Evolutionary conservation across 2,888 invertebrate species (phyloP).

Genomic region (Cinara cedri): DNA sequence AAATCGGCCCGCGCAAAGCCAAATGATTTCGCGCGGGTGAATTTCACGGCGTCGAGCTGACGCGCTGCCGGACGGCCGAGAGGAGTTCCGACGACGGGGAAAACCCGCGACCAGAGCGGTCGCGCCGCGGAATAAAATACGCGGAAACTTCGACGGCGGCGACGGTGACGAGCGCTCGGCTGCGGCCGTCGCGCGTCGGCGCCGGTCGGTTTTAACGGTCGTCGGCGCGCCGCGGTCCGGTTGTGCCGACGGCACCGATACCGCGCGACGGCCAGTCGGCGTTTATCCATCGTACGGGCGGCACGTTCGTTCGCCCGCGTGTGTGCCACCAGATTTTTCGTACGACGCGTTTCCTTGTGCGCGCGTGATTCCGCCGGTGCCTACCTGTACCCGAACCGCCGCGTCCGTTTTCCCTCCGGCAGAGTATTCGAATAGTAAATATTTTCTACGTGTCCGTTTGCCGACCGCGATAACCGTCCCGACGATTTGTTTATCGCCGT

Average conservation of each 20-base stretch:
- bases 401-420: neutral
- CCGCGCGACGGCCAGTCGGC: conserved; percentile 36
- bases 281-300: neutral
- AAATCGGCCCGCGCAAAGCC: too few relatives aligned
- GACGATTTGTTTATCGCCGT: too few relatives aligned
- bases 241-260: conserved; percentile 10
- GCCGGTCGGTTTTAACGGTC: conserved; percentile 41
- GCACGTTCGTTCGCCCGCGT: neutral
- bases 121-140: neutral
- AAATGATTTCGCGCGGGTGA: too few relatives aligned
- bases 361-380: neutral
- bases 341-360: neutral
- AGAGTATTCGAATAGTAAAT: too few relatives aligned
- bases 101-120: neutral
- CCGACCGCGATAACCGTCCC: too few relatives aligned
- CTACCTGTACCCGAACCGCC: too few relatives aligned
- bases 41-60: neutral
- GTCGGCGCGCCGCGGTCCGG: conserved; percentile 42
- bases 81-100: neutral
- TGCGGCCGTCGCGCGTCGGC: conserved; percentile 13
- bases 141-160: neutral
- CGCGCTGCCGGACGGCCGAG: neutral
- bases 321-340: neutral
- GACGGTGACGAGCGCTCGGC: neutral
- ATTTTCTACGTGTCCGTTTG: neutral